Evolutionary conservation across 2,888 invertebrate species (phyloP).

Genomic region (Xestia c-nigrum): DNA sequence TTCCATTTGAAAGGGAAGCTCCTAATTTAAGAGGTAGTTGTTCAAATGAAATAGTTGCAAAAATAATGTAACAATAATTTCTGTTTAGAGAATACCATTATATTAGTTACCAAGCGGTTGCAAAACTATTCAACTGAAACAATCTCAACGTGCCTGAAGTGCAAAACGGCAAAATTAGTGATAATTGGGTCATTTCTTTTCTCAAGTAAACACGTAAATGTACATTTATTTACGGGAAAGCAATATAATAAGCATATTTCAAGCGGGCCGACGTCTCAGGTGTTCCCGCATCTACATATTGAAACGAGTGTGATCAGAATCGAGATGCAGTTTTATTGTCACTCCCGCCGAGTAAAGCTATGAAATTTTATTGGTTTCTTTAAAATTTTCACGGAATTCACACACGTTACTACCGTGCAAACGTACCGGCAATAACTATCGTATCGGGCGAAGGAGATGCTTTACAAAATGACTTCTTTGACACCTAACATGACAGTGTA

Average conservation of each 20-base stretch:
- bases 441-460: slow-evolving; percentile 57
- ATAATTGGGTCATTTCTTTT: slow-evolving; percentile 70
- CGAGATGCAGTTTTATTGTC: slow-evolving; percentile 90
- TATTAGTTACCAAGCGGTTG: slow-evolving; percentile 7
- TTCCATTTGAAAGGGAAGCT: background rate
- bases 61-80: slow-evolving; percentile 5
- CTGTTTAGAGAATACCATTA: slow-evolving; percentile 21
- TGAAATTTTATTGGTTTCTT: slow-evolving; percentile 84
- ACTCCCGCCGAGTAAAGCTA: slow-evolving; percentile 81
- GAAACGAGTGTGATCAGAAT: slow-evolving; percentile 89
- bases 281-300: slow-evolving; percentile 87
- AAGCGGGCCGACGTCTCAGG: slow-evolving; percentile 83
- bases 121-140: slow-evolving; percentile 48
- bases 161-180: slow-evolving; percentile 58
- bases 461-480: slow-evolving; percentile 69
- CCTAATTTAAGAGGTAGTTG: background rate
- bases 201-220: slow-evolving; percentile 65
- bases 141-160: slow-evolving; percentile 49
- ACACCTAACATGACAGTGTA: slow-evolving; percentile 63
- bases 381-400: slow-evolving; percentile 76
- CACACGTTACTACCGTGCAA: slow-evolving; percentile 71
- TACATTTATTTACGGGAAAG: slow-evolving; percentile 81
- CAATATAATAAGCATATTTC: slow-evolving; percentile 88
- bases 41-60: slow-evolving; percentile 14
- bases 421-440: slow-evolving; percentile 68